Evolutionary conservation across 1,140 invertebrate genomes (phyloP), one percentile per base, ranked within the genome.

Genomic region (Adelges cooleyi): DNA sequence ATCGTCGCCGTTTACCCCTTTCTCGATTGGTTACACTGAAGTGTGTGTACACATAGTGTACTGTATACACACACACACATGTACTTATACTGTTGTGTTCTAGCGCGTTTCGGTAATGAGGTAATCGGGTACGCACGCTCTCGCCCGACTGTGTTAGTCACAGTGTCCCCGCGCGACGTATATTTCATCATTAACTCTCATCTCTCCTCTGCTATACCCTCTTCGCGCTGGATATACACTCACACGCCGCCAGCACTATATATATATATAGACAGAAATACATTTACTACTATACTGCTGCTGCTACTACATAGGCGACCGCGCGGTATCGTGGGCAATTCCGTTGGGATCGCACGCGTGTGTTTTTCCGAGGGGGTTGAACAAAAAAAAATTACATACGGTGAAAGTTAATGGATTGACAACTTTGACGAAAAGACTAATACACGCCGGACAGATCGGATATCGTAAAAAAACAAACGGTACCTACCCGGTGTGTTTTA

Each of bases 161-260:
- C 54, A 20, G 42, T 44, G 33, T 52, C 68, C 69, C 69, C 69
- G 54, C 51, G 69, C 67, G 69, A 65, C 59, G 62, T 74, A 78
- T 78, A 78, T 79, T 78, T 79, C 77, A 78, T 78, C 77, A 77
- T 79, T 78, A 79, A 62, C 56, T 62, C 18, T 33, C 71, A 66
- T 72, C 72, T 66, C 40, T 53, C 27, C 36, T 25, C 42, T 67
- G 65, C 51, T 67, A 70, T 65, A 53, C 66, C 23, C 17, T 56
- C 44, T 23, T 33, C 50, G 9, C 50, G n/a, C 9, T 33, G 8
- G 27, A 11, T 4, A 5, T 10, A 40, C 36, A 51, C 49, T 22
- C 51, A 40, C 38, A 15, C 33, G 18, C n/a, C 36, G 10, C 36
- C 36, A 40, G n/a, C 52, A 15, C 23, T 22, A 52, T 33, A 38